A percentile compares a stretch with the other conserved stretches of the same genome.
These are phyloP conservation scores for Heliconius hortense DNA, from an alignment of 2,888 invertebrate species.

Conservation along the genomic window DNA sequence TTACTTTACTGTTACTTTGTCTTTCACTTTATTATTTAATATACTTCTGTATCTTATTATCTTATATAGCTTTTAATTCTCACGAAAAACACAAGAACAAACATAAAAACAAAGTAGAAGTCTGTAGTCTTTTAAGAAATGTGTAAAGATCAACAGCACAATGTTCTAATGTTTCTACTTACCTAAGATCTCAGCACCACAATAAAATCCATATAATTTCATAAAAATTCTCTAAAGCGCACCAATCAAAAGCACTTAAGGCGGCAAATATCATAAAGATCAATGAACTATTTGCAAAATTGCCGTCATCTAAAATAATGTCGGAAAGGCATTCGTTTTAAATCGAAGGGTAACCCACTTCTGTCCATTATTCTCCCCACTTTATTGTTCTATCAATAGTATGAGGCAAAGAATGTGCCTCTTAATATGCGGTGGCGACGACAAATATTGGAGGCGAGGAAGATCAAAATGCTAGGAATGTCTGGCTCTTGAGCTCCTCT, in stretches of 20 bases:
- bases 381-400: slow-evolving; percentile 46
- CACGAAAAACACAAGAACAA: background rate
- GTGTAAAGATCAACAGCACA: background rate
- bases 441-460: slow-evolving; percentile 60
- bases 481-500: slow-evolving; percentile 50
- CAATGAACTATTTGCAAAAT: slow-evolving; percentile 42
- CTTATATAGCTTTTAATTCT: no score
- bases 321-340: slow-evolving; percentile 36
- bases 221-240: slow-evolving; percentile 6
- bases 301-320: slow-evolving; percentile 41
- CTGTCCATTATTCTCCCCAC: slow-evolving; percentile 46
- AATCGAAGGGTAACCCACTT: slow-evolving; percentile 46
- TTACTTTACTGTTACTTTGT: no score
- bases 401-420: slow-evolving; percentile 52
- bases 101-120: background rate
- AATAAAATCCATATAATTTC: background rate
- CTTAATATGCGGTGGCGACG: slow-evolving; percentile 58
- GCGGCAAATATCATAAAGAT: slow-evolving; percentile 35
- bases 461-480: slow-evolving; percentile 62
- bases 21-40: no score
- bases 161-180: background rate
- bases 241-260: slow-evolving; percentile 38
- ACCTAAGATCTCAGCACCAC: background rate
- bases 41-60: no score
- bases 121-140: background rate